Evolutionary conservation across 2,888 invertebrate species (phyloP).

Genomic region (Tanytarsus gracilentus): DNA sequence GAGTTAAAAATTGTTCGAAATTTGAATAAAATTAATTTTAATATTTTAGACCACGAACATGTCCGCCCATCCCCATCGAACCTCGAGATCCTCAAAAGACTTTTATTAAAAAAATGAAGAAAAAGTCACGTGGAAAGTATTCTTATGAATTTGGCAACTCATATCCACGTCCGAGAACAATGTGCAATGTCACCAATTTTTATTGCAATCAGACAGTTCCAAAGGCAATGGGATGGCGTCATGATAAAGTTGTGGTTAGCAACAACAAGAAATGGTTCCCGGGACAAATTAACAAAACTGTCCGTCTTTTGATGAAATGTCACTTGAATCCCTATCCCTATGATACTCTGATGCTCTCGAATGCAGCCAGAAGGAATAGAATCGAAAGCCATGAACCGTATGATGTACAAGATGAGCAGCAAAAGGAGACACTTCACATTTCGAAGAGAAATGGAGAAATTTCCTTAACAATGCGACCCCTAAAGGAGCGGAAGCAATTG

Average conservation of each 20-base stretch:
- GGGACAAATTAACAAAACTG: conserved; percentile 8
- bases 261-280: conserved; percentile 3
- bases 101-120: not conserved
- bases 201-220: not conserved
- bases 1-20: no score
- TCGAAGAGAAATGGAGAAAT: conserved; percentile 1
- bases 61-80: no score
- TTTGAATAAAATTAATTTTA: no score
- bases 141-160: conserved; percentile 6
- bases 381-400: not conserved
- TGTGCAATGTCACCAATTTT: not conserved
- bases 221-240: not conserved
- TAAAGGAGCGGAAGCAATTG: not conserved
- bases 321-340: conserved; percentile 19
- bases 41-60: no score
- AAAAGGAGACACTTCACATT: not conserved
- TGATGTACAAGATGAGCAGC: no score
- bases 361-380: not conserved
- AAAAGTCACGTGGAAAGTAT: not conserved
- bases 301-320: conserved; percentile 12
- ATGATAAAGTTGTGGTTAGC: not conserved
- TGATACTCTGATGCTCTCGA: conserved; percentile 17
- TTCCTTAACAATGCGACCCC: not conserved
- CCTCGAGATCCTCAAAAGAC: no score
- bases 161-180: not conserved